phyloP scores from a whole-genome alignment of 2,888 invertebrate genomes.

The Exocentrus adspersus region DNA sequence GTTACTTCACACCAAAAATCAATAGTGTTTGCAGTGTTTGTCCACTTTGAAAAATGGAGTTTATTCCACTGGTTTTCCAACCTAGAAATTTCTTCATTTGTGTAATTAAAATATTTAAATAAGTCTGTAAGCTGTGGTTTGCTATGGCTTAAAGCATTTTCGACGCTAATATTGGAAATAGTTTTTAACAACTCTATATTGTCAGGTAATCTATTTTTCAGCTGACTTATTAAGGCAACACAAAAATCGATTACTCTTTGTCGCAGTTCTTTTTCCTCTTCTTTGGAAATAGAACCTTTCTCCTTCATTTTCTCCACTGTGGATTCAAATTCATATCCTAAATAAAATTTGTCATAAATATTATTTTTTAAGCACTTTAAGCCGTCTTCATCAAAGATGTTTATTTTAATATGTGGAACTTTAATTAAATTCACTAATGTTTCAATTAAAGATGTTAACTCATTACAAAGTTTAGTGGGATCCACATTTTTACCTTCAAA shows the following conservation, averaged over 20 bases:
- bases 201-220: neutral
- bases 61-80: neutral
- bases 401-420: neutral
- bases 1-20: constrained; percentile 28
- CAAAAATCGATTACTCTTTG: neutral
- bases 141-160: neutral
- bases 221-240: neutral
- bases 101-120: neutral
- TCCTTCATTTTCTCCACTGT: neutral
- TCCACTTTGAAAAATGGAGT: neutral
- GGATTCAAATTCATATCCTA: neutral
- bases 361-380: neutral
- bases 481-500: neutral
- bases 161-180: neutral
- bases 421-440: neutral
- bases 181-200: no score
- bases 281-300: neutral
- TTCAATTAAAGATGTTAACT: neutral
- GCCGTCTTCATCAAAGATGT: neutral
- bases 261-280: neutral
- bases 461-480: neutral
- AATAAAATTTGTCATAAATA: neutral
- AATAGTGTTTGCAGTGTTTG: neutral
- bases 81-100: neutral
- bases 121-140: neutral